phyloP scores from a whole-genome alignment of 2,797 vertebrate genomes.

The Poecilia velifera region DNA sequence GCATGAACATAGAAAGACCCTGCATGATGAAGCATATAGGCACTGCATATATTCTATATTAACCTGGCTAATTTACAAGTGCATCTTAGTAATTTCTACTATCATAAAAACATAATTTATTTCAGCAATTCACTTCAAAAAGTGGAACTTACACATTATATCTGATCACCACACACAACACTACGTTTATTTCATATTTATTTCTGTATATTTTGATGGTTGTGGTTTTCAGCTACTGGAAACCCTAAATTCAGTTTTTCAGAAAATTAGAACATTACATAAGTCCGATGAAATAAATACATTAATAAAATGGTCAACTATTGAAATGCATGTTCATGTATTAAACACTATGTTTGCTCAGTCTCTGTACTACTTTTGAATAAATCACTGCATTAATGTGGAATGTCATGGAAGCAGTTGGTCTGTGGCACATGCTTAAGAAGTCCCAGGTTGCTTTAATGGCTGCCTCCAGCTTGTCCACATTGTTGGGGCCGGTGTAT shows the following conservation, averaged over 20 bases:
- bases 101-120: background rate
- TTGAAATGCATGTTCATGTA: background rate
- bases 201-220: background rate
- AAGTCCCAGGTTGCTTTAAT: background rate
- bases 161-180: background rate
- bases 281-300: background rate
- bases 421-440: background rate
- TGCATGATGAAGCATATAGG: background rate
- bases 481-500: background rate
- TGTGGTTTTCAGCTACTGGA: background rate
- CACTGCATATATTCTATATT: background rate
- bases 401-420: background rate
- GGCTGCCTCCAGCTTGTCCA: background rate
- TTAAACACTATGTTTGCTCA: background rate
- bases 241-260: background rate
- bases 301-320: background rate
- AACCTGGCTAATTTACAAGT: background rate
- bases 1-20: constrained; percentile 13
- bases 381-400: background rate
- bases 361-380: background rate
- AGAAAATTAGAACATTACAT: background rate
- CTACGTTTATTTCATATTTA: background rate
- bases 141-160: background rate
- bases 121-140: background rate
- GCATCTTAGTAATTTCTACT: background rate